phyloP scores from a whole-genome alignment of 2,888 invertebrate species.

The Lagria hirta region DNA sequence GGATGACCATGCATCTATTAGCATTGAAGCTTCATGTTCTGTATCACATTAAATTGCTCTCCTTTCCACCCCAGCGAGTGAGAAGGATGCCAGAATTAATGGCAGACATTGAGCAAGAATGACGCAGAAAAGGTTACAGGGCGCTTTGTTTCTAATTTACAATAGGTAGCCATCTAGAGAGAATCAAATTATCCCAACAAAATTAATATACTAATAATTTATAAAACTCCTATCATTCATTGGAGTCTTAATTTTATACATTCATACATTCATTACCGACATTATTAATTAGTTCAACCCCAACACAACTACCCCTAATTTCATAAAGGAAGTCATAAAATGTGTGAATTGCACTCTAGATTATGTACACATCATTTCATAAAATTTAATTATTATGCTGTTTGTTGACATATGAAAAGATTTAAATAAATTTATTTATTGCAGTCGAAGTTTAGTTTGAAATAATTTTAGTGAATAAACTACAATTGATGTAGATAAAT shows the following conservation, averaged over 20 bases:
- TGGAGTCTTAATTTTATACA: conserved; percentile 17
- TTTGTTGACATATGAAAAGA: too few species aligned
- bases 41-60: conserved; percentile 26
- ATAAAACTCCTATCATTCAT: conserved; percentile 15
- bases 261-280: conserved; percentile 21
- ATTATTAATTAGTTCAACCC: conserved; percentile 24
- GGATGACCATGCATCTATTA: conserved; percentile 36
- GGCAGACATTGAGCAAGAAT: conserved; percentile 24
- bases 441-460: too few species aligned
- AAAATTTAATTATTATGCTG: too few species aligned
- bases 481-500: too few species aligned
- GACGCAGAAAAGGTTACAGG: conserved; percentile 27
- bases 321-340: conserved; percentile 25
- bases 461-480: too few species aligned
- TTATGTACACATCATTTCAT: conserved; percentile 9
- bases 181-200: conserved; percentile 26
- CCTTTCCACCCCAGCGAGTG: conserved; percentile 20
- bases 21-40: conserved; percentile 32
- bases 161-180: conserved; percentile 27
- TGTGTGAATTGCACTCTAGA: conserved; percentile 11
- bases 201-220: conserved; percentile 28
- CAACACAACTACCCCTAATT: conserved; percentile 17
- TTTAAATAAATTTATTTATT: too few species aligned
- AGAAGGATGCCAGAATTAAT: conserved; percentile 28
- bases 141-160: conserved; percentile 17